Conservation (phyloP, 23 tunicate species). For the Corella eumyota region DNA sequence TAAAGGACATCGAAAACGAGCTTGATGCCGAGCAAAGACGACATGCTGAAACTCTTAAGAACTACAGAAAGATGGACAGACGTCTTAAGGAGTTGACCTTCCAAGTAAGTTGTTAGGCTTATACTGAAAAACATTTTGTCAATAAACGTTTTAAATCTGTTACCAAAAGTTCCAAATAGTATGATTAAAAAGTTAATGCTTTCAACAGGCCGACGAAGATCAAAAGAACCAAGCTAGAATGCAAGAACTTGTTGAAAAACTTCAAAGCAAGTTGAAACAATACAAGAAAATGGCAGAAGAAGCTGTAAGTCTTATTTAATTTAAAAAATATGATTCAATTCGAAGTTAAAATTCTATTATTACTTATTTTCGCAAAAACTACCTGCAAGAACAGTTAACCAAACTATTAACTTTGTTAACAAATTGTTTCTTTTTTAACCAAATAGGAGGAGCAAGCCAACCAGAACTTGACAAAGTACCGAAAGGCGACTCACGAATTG, state of each 20-base stretch:
- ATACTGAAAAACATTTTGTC: neutral
- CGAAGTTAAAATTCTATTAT: neutral
- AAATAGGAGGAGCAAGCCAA: constrained; percentile 96
- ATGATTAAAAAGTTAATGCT: neutral
- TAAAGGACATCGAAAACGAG: constrained; percentile 86
- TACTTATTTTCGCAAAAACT: neutral
- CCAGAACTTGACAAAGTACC: constrained; percentile 76
- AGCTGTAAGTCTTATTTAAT: constrained; percentile 82
- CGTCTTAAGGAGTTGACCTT: constrained; percentile 83
- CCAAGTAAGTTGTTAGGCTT: constrained; percentile 40
- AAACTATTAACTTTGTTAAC: neutral
- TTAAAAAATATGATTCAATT: no score
- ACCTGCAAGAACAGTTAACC: neutral
- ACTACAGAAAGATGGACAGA: constrained; percentile 92
- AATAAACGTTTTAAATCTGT: neutral
- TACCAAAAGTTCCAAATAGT: no score
- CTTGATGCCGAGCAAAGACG: constrained; percentile 93
- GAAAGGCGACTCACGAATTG: constrained; percentile 89
- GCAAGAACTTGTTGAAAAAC: constrained; percentile 97
- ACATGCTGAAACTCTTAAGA: constrained; percentile 88
- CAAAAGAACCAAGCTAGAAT: constrained; percentile 85
- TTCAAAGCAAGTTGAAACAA: constrained; percentile 90
- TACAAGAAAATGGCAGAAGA: constrained; percentile 98
- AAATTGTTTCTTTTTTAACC: neutral
- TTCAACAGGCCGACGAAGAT: constrained; percentile 81